phyloP scores from a whole-genome alignment of 1,140 invertebrate species.

The Eriosoma lanigerum region DNA sequence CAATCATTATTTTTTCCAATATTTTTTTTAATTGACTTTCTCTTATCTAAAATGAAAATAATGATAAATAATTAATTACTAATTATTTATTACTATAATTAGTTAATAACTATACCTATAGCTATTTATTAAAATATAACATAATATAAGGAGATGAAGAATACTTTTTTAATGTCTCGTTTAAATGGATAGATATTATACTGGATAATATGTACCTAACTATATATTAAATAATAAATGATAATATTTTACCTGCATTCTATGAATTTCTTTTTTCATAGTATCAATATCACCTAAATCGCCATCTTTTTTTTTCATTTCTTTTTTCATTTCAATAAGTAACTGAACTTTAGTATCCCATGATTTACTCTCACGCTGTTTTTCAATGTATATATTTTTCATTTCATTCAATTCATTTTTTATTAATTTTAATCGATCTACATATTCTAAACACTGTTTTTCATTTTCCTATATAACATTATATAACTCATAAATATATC shows the following conservation, averaged over 20 bases:
- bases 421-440: constrained; percentile 6
- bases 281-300: constrained; percentile 68
- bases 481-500: too few relatives aligned
- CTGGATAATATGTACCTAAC: too few relatives aligned
- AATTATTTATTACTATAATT: background rate
- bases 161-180: too few relatives aligned
- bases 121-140: background rate
- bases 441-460: background rate
- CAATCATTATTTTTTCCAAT: constrained; percentile 73
- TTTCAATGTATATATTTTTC: constrained; percentile 65
- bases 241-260: constrained; percentile 68
- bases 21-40: constrained; percentile 69
- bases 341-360: constrained; percentile 79
- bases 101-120: background rate
- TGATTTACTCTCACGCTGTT: constrained; percentile 69
- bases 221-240: background rate
- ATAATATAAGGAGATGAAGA: too few relatives aligned
- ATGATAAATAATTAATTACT: background rate
- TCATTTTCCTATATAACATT: constrained; percentile 59
- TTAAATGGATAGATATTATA: too few relatives aligned
- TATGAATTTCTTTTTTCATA: constrained; percentile 79
- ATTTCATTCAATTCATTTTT: constrained; percentile 57
- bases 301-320: constrained; percentile 67
- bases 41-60: constrained; percentile 60
- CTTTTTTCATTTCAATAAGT: constrained; percentile 69